phyloP scores from a whole-genome alignment of 2,113 vertebrate genomes.

The Noturus placidus region DNA sequence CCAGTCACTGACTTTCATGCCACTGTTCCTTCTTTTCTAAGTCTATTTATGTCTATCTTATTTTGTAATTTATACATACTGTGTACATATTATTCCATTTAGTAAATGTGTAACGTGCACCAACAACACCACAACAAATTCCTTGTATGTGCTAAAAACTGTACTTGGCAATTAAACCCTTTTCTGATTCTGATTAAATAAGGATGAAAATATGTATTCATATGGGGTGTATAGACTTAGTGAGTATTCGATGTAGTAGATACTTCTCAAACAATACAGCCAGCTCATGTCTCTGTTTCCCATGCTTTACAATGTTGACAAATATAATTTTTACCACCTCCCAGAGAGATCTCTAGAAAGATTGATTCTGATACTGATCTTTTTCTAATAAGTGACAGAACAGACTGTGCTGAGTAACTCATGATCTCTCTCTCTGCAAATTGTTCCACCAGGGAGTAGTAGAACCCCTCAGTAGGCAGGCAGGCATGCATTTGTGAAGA shows the following conservation, averaged over 20 bases:
- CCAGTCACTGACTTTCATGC: too few relatives aligned
- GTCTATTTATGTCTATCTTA: too few relatives aligned
- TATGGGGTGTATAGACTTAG: too few relatives aligned
- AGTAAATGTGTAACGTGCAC: too few relatives aligned
- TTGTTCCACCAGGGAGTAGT: slow-evolving; percentile 68
- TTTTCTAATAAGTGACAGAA: slow-evolving; percentile 65
- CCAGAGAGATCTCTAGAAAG: slow-evolving; percentile 51
- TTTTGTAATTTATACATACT: too few relatives aligned
- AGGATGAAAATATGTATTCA: not conserved
- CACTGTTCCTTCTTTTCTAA: too few relatives aligned
- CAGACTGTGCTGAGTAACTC: slow-evolving; percentile 61
- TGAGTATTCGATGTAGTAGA: too few relatives aligned
- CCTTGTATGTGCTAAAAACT: too few relatives aligned
- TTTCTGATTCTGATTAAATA: too few relatives aligned
- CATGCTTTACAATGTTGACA: slow-evolving; percentile 54
- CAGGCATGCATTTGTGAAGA: slow-evolving; percentile 49
- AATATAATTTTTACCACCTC: slow-evolving; percentile 54
- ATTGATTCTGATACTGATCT: slow-evolving; percentile 67
- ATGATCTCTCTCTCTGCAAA: slow-evolving; percentile 68
- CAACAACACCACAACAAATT: too few relatives aligned
- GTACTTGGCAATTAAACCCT: too few relatives aligned
- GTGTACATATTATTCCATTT: too few relatives aligned
- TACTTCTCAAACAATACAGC: slow-evolving; percentile 9
- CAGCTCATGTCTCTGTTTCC: slow-evolving; percentile 33
- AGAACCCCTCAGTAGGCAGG: slow-evolving; percentile 40